Evolutionary conservation across 2,113 vertebrate species (phyloP).

Genomic region (Corythornis vintsioides): DNA sequence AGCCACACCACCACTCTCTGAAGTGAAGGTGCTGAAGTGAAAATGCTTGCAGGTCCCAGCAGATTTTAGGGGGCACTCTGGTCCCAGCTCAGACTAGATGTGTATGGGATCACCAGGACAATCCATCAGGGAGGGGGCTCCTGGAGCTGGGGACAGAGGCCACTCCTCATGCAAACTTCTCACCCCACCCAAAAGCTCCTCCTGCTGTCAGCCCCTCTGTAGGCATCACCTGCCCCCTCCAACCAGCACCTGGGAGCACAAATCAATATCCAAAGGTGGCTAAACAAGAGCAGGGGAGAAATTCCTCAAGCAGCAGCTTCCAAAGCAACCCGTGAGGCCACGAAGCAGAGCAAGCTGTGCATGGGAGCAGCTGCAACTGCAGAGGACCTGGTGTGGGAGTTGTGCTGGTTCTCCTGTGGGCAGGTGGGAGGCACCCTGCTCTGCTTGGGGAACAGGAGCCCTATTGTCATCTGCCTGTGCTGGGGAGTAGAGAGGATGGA

Average conservation of each 20-base stretch:
- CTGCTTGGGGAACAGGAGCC: neutral
- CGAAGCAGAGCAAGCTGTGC: neutral
- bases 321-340: neutral
- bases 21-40: neutral
- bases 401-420: neutral
- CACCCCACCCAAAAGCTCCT: neutral
- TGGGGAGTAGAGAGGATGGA: neutral
- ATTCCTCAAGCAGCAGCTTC: neutral
- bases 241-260: neutral
- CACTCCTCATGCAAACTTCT: neutral
- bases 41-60: neutral
- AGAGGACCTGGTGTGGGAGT: conserved; percentile 31
- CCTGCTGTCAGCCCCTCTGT: neutral
- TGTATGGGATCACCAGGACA: neutral
- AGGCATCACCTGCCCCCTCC: neutral
- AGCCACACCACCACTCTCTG: neutral
- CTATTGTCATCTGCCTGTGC: conserved; percentile 2
- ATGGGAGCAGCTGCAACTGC: conserved; percentile 22
- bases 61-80: neutral
- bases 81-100: neutral
- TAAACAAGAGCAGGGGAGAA: fast-evolving
- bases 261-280: neutral
- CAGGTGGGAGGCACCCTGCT: conserved; percentile 52
- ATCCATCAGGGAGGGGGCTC: neutral
- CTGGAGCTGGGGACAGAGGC: neutral